Percentiles rank a stretch among this genome's conserved stretches.
phyloP scores from a whole-genome alignment of 2,797 vertebrate species.

The Eospalax fontanierii region DNA sequence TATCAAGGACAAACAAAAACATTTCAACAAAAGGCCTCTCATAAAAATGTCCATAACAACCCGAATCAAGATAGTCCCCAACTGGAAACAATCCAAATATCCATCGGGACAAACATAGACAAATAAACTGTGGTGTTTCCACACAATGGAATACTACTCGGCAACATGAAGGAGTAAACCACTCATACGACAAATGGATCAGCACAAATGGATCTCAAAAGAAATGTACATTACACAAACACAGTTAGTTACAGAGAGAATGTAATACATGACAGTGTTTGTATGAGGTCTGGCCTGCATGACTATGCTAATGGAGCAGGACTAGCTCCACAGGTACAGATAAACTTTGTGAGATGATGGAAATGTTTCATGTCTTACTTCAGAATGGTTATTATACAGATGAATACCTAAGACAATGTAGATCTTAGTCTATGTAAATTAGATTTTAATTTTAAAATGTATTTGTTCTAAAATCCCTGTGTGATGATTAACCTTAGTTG shows the following conservation, averaged over 20 bases:
- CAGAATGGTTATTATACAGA: background rate
- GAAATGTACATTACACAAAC: background rate
- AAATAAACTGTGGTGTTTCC: no score
- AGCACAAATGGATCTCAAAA: background rate
- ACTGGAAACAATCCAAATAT: background rate
- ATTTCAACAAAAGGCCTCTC: background rate
- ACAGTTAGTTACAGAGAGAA: background rate
- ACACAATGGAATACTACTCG: background rate
- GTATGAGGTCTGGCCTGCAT: background rate
- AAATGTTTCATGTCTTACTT: constrained; percentile 22
- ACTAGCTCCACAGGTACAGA: background rate
- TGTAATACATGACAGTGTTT: background rate
- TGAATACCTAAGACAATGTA: background rate
- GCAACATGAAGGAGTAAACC: background rate
- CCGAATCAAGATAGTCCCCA: background rate
- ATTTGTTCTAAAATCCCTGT: background rate
- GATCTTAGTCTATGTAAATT: constrained; percentile 1
- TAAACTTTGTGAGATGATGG: background rate
- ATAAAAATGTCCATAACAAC: background rate
- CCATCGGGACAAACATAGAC: background rate
- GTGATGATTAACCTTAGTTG: background rate
- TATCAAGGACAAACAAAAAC: background rate
- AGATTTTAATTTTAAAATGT: background rate
- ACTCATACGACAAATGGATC: background rate
- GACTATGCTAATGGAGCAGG: background rate